Percentiles rank a stretch among this genome's conserved stretches.
These are phyloP conservation scores for Labia minor DNA, from an alignment of 2,888 invertebrate species.

Conservation along the genomic window DNA sequence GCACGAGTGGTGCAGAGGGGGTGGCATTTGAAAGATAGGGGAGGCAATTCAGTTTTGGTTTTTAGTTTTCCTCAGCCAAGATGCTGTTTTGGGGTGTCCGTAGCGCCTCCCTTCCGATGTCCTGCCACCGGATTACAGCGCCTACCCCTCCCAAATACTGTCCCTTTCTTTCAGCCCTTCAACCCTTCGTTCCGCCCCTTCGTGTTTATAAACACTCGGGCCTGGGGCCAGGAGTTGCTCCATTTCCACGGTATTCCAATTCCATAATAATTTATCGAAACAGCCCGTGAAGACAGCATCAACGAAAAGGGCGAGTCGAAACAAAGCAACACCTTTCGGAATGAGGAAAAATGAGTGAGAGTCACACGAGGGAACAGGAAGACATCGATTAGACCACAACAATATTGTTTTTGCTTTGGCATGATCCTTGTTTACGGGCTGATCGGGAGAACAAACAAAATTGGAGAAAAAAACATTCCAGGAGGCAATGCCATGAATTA, in stretches of 20 bases:
- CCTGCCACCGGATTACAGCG: constrained; percentile 18
- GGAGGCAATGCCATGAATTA: no score
- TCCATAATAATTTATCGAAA: constrained; percentile 4
- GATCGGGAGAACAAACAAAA: no score
- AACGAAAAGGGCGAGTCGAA: neutral
- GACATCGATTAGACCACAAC: no score
- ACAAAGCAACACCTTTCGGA: neutral
- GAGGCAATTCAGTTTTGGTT: constrained; percentile 17
- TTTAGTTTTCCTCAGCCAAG: constrained; percentile 3
- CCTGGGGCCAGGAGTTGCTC: neutral
- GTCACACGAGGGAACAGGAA: no score
- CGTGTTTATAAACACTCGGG: constrained; percentile 13
- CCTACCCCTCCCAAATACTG: neutral
- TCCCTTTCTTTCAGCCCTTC: constrained; percentile 8
- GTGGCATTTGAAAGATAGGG: neutral
- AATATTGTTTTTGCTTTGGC: no score
- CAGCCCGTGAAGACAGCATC: neutral
- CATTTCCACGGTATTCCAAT: neutral
- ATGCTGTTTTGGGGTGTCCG: constrained; percentile 20
- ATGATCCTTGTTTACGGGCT: no score
- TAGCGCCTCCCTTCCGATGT: constrained; percentile 29
- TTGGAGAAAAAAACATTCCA: no score
- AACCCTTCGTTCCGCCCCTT: neutral
- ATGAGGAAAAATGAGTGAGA: neutral
- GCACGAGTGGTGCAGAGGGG: constrained; percentile 15